A percentile compares a stretch with the other conserved stretches of the same genome.
These are phyloP conservation scores for Hemichromis elongatus DNA, from an alignment of 2,113 vertebrate species.

Conservation along the genomic window DNA sequence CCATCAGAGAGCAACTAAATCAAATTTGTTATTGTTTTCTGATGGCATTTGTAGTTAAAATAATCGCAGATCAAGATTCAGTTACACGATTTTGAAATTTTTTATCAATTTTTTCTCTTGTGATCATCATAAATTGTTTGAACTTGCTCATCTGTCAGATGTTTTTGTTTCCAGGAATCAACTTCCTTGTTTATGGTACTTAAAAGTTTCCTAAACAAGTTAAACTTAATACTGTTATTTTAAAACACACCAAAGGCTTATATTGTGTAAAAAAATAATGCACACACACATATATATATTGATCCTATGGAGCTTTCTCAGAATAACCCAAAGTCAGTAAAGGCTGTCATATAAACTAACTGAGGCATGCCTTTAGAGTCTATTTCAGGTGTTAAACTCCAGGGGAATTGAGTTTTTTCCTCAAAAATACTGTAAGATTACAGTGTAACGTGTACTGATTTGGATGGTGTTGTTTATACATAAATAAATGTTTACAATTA, in stretches of 20 bases:
- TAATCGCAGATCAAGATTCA: background rate
- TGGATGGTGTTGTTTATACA: background rate
- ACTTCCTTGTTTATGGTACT: background rate
- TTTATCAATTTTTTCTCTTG: background rate
- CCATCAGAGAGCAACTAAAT: background rate
- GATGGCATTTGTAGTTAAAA: background rate
- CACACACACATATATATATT: background rate
- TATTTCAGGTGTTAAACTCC: background rate
- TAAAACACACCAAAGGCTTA: background rate
- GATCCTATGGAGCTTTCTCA: background rate
- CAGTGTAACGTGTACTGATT: background rate
- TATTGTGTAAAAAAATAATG: background rate
- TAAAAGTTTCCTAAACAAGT: background rate
- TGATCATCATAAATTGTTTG: background rate
- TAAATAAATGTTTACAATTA: background rate
- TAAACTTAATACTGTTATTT: background rate
- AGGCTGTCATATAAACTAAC: background rate
- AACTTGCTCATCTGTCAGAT: background rate
- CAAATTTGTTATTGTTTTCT: background rate
- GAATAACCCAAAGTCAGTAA: background rate
- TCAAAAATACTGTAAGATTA: background rate
- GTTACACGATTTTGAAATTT: background rate
- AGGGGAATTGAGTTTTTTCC: background rate
- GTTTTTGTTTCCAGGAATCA: background rate
- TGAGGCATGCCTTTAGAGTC: background rate